These are phyloP conservation scores for Plagodis pulveraria DNA, from an alignment of 2,888 invertebrate genomes.

Conservation along the genomic window DNA sequence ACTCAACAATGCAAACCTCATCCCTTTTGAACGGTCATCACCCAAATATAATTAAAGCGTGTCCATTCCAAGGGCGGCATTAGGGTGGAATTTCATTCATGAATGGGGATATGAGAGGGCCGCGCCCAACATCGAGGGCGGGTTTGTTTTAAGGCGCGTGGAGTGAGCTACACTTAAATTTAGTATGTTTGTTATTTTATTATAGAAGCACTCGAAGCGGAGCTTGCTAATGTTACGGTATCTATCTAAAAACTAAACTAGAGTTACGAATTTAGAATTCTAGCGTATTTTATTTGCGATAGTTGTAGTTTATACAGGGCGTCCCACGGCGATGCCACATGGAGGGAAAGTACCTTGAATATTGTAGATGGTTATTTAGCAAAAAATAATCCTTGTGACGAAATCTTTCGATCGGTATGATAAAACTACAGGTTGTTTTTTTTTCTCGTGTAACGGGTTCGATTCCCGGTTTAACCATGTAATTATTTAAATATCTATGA, in stretches of 20 bases:
- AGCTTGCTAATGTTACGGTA: neutral
- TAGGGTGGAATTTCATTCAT: constrained; percentile 47
- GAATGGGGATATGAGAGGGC: constrained; percentile 49
- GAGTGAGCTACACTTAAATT: neutral
- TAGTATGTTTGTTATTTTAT: neutral
- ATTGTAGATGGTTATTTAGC: no score
- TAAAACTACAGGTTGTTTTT: no score
- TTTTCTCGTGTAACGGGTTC: no score
- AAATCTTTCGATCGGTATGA: no score
- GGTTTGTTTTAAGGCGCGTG: constrained; percentile 13
- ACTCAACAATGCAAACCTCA: constrained; percentile 14
- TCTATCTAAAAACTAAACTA: neutral
- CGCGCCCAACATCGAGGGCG: constrained; percentile 33
- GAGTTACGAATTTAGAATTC: neutral
- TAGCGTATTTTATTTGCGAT: no score
- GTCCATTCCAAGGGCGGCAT: constrained; percentile 38
- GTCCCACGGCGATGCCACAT: no score
- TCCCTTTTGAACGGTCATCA: constrained; percentile 11
- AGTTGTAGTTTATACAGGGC: no score
- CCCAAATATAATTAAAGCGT: constrained; percentile 42
- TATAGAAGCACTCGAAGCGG: neutral
- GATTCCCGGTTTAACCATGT: no score
- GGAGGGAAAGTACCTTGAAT: no score
- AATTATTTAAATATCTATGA: no score
- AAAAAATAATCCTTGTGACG: no score